Base-by-base conservation (phyloP, 2,888 invertebrate species). In the Diaperis boleti region DNA sequence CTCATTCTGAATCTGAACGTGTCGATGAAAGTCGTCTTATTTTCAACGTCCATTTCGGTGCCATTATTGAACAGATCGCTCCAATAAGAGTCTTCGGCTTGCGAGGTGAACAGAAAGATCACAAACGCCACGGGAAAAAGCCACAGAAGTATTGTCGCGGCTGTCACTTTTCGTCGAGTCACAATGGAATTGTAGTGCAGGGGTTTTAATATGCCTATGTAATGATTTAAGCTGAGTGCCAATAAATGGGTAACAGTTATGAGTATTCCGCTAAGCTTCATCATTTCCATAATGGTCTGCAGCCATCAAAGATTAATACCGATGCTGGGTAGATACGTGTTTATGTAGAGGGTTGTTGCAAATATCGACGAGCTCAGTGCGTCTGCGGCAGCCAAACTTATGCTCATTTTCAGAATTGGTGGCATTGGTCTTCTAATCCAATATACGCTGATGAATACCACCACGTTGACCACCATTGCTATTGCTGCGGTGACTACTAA, bases 191-290 rank as follows among this genome's bases (percentile, higher is more conserved):
- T 83, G 74, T 88, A 88, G 69, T 87, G 88, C 5, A 89, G 81
- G 0, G 89, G 89, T 64, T 76, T 76, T 63, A 76, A 60, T 31
- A 88, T 88, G 11, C 89, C 89, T 33, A 89, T 80, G 79, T 88
- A 89, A 75, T 90, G 89, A 78, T 89, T 89, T 59, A 87, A 78
- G 20, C 89, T 87, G 18, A 90, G 78, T 0, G 86, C 85, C 29
- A 88, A 78, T 1, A 90, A 82, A 72, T 89, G 89, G 37, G 85
- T 80, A 7, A 88, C 87, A 0, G 88, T 87, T 11, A 87, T 85
- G 37, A 88, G 83, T 56, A 89, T 83, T 1, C 86, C 86, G 11
- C 86, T 86, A 56, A 88, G 78, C 60, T 89, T 76, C 59, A 82
- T 74, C 18, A 82, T 80, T 71, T 85, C 85, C n/a, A 84, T 68